Conservation (phyloP, 2,888 invertebrate species). For the Drosophila robusta region DNA sequence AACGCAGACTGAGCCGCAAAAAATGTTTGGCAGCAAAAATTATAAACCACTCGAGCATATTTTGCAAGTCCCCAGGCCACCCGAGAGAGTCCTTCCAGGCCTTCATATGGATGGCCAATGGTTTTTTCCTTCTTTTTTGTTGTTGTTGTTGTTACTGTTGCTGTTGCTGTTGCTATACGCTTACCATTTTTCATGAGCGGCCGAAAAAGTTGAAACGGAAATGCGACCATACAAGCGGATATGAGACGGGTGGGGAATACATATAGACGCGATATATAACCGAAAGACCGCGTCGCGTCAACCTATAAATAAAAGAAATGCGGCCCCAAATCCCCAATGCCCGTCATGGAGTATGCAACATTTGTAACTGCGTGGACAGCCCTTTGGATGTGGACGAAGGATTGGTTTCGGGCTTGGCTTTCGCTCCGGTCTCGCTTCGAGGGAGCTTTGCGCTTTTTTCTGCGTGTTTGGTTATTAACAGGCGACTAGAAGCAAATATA, state of each 20-base stretch:
- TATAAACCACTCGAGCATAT: constrained; percentile 76
- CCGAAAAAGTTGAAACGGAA: constrained; percentile 76
- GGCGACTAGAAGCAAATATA: constrained; percentile 65
- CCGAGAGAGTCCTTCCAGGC: constrained; percentile 5
- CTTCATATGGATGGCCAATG: constrained; percentile 41
- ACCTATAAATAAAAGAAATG: constrained; percentile 71
- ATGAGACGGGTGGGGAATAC: constrained; percentile 52
- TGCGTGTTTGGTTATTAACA: constrained; percentile 61
- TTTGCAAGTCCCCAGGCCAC: constrained; percentile 59
- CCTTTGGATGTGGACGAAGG: constrained; percentile 29
- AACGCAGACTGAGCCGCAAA: constrained; percentile 45
- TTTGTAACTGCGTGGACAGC: constrained; percentile 48
- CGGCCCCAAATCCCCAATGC: constrained; percentile 48
- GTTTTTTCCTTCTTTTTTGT: constrained; percentile 7
- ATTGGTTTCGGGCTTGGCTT: constrained; percentile 24
- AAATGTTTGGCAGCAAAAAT: constrained; percentile 70
- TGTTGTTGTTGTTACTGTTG: constrained; percentile 9
- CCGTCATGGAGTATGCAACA: constrained; percentile 57
- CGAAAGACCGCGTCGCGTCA: constrained; percentile 65
- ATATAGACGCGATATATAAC: constrained; percentile 63
- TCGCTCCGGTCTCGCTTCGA: constrained; percentile 2
- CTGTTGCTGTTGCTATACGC: constrained; percentile 21
- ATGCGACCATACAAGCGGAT: constrained; percentile 81
- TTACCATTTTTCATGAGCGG: constrained; percentile 59
- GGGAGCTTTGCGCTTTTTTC: constrained; percentile 20